phyloP scores from a whole-genome alignment of 2,113 vertebrate genomes.

The Anarhynchus alexandrinus region DNA sequence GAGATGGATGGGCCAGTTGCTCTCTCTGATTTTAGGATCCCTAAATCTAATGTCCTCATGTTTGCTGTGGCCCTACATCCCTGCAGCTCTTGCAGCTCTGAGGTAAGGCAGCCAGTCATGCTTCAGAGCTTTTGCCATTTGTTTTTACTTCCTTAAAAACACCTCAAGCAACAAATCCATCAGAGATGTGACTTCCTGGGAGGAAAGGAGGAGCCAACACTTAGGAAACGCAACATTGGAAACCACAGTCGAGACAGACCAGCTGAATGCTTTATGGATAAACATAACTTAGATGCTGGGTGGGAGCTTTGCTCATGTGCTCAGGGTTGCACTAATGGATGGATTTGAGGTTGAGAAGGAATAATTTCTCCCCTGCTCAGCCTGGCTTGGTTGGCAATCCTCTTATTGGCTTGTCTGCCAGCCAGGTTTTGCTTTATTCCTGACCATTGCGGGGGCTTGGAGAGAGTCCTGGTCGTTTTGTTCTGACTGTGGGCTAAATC shows the following conservation, averaged over 20 bases:
- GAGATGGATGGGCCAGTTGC: background rate
- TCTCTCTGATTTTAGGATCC: background rate
- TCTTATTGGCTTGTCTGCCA: background rate
- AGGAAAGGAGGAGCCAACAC: background rate
- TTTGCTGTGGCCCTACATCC: background rate
- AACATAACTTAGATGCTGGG: background rate
- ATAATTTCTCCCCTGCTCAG: background rate
- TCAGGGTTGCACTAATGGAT: background rate
- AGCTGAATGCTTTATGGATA: background rate
- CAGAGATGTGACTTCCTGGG: background rate
- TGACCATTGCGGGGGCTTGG: background rate
- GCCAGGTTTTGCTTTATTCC: background rate
- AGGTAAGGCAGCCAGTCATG: background rate
- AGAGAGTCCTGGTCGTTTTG: background rate
- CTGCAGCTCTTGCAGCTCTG: background rate
- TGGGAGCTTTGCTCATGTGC: background rate
- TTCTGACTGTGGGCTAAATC: background rate
- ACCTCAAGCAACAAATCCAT: background rate
- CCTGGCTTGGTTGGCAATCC: background rate
- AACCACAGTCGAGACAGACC: background rate
- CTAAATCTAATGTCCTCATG: background rate
- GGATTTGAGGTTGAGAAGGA: background rate
- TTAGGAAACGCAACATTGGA: background rate
- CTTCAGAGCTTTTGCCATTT: background rate
- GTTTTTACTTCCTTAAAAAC: slow-evolving; percentile 18